phyloP scores from a whole-genome alignment of 2,888 invertebrate genomes.

The Dicyrtomina minuta region DNA sequence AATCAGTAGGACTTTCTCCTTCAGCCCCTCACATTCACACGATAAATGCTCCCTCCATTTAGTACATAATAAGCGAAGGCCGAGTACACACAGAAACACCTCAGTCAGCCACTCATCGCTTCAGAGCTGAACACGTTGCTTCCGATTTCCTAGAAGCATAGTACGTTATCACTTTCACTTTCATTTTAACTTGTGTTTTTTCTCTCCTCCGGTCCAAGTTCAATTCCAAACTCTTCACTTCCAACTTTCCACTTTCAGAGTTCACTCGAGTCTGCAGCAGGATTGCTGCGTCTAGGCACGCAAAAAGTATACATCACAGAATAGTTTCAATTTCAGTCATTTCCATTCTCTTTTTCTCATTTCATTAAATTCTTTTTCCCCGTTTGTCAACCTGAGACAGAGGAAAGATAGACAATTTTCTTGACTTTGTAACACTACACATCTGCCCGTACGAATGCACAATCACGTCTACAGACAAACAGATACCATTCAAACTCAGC shows the following conservation, averaged over 20 bases:
- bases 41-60: too few relatives aligned
- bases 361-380: background rate
- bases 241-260: too few relatives aligned
- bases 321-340: background rate
- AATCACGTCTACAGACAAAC: background rate
- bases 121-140: constrained; percentile 11
- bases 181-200: background rate
- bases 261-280: too few relatives aligned
- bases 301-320: too few relatives aligned
- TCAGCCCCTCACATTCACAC: too few relatives aligned
- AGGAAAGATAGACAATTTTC: background rate
- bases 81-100: background rate
- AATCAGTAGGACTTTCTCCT: too few relatives aligned
- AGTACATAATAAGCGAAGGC: too few relatives aligned
- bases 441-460: background rate
- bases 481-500: too few relatives aligned
- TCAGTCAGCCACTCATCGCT: background rate
- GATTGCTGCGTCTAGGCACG: too few relatives aligned
- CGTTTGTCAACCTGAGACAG: background rate
- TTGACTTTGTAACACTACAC: background rate
- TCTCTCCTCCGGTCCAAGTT: too few relatives aligned
- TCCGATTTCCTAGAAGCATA: background rate
- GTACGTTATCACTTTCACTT: constrained; percentile 7
- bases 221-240: too few relatives aligned
- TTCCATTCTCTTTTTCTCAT: background rate